Evolutionary conservation across 2,888 invertebrate genomes (phyloP).

Genomic region (Eupithecia insigniata): DNA sequence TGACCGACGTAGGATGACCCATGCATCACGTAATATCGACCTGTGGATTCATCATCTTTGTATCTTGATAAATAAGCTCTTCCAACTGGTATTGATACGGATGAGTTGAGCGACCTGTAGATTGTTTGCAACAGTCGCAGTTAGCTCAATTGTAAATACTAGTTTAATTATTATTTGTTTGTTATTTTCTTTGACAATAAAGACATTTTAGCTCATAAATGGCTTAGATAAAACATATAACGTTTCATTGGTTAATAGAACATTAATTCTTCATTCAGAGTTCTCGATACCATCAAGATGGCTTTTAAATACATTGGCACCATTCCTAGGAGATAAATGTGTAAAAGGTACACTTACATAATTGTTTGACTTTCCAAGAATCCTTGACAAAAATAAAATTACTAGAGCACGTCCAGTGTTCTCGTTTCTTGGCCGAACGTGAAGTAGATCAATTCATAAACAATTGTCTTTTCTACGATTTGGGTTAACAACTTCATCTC

Average conservation of each 20-base stretch:
- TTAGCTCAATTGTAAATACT: too few relatives aligned
- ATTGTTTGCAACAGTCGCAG: too few relatives aligned
- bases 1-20: conserved; percentile 5
- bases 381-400: conserved; percentile 35
- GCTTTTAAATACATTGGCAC: neutral
- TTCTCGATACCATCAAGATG: neutral
- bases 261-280: neutral
- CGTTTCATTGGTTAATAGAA: neutral
- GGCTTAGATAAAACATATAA: neutral
- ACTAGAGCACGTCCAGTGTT: conserved; percentile 11
- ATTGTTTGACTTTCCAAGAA: conserved; percentile 17
- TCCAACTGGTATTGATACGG: too few relatives aligned
- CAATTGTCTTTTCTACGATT: neutral
- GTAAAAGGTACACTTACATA: neutral
- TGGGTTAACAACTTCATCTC: neutral
- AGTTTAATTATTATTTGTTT: too few relatives aligned
- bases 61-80: too few relatives aligned
- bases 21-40: conserved; percentile 17
- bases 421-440: conserved; percentile 22
- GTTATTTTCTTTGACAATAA: too few relatives aligned
- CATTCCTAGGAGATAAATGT: neutral
- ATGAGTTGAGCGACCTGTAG: too few relatives aligned
- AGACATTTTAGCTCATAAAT: too few relatives aligned
- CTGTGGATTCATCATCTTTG: conserved; percentile 16
- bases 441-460: neutral